These are phyloP conservation scores for Lordiphosa andalusiaca DNA, from an alignment of 2,888 invertebrate species.

Conservation along the genomic window DNA sequence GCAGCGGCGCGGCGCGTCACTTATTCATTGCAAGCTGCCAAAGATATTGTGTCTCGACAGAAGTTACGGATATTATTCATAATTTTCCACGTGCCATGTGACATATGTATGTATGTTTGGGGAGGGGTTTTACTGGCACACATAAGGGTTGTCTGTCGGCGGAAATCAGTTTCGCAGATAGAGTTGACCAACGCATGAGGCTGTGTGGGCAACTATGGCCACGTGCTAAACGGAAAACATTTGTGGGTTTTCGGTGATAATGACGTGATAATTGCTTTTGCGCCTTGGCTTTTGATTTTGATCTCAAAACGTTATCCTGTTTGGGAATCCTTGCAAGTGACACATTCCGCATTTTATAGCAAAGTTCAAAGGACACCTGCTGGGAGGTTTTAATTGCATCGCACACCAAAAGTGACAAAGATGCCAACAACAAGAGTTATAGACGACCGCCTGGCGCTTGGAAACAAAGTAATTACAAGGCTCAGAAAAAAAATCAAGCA, in stretches of 20 bases:
- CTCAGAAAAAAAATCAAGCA: slow-evolving; percentile 13
- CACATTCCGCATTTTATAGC: slow-evolving; percentile 62
- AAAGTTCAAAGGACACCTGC: slow-evolving; percentile 79
- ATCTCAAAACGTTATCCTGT: slow-evolving; percentile 44
- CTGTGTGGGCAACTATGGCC: background rate
- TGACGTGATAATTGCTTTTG: slow-evolving; percentile 69
- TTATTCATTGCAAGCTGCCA: slow-evolving; percentile 65
- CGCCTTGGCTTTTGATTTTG: slow-evolving; percentile 13
- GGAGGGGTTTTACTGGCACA: slow-evolving; percentile 11
- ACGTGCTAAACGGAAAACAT: slow-evolving; percentile 19
- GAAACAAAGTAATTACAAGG: slow-evolving; percentile 70
- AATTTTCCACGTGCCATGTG: slow-evolving; percentile 59
- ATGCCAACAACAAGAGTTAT: slow-evolving; percentile 43
- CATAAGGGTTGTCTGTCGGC: slow-evolving; percentile 64
- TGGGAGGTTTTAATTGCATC: slow-evolving; percentile 78
- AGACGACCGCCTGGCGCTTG: slow-evolving; percentile 58
- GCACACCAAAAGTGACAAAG: slow-evolving; percentile 63
- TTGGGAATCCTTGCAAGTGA: slow-evolving; percentile 79
- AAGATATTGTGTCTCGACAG: slow-evolving; percentile 40
- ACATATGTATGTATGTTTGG: slow-evolving; percentile 13
- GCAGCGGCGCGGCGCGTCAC: slow-evolving; percentile 40
- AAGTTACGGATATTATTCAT: slow-evolving; percentile 76
- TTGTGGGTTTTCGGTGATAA: slow-evolving; percentile 58
- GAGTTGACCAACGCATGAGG: slow-evolving; percentile 19
- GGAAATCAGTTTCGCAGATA: slow-evolving; percentile 43